Conservation (phyloP, 1,140 invertebrate species). For the Drosophila repleta region DNA sequence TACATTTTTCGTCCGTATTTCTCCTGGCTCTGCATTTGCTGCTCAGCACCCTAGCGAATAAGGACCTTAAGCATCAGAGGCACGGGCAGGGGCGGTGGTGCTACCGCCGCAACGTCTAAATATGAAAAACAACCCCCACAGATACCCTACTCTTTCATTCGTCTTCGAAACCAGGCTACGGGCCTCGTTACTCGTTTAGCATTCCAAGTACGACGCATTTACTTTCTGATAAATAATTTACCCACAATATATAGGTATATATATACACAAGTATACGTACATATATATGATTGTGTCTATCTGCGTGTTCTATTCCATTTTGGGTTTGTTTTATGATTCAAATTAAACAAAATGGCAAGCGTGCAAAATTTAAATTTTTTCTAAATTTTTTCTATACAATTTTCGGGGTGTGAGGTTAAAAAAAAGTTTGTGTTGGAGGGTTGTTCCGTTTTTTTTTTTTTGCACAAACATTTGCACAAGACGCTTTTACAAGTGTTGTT, state of each 20-base stretch:
- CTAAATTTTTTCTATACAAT: conserved; percentile 29
- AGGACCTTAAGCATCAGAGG: conserved; percentile 16
- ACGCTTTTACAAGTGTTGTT: conserved; percentile 51
- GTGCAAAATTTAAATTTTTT: conserved; percentile 68
- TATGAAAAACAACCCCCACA: conserved; percentile 19
- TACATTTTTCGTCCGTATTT: conserved; percentile 53
- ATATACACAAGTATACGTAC: neutral
- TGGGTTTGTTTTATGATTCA: conserved; percentile 21
- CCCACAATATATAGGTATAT: conserved; percentile 4
- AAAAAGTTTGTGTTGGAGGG: conserved; percentile 12
- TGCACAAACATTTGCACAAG: conserved; percentile 59
- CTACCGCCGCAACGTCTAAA: conserved; percentile 5
- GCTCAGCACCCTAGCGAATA: conserved; percentile 8
- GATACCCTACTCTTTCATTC: neutral
- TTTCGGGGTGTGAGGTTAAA: neutral
- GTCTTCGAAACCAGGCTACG: conserved; percentile 30
- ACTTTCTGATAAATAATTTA: conserved; percentile 39
- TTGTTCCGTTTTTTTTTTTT: conserved; percentile 30
- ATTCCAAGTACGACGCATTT: conserved; percentile 35
- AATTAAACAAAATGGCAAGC: conserved; percentile 72
- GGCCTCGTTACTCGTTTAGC: conserved; percentile 23
- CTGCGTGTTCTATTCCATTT: conserved; percentile 26
- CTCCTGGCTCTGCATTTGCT: too few relatives aligned
- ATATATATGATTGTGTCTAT: conserved; percentile 20
- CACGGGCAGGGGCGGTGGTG: too few relatives aligned